Evolutionary conservation across 2,888 invertebrate genomes (phyloP).

Genomic region (Opisthograptis luteolata): DNA sequence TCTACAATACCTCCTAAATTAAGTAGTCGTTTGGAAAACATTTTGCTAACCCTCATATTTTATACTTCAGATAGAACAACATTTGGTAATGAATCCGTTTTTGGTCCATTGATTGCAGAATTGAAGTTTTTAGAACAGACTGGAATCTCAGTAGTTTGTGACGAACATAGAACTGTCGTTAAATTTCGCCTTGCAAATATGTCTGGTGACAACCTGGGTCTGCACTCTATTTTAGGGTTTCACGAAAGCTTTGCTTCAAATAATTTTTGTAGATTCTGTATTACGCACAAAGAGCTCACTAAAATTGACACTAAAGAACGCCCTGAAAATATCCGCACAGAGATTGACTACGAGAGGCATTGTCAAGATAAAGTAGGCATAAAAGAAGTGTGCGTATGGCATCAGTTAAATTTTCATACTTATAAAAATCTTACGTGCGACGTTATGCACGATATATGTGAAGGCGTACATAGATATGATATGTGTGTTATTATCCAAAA

Average conservation of each 20-base stretch:
- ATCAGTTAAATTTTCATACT: constrained; percentile 42
- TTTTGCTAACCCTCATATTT: background rate
- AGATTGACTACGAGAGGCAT: background rate
- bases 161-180: background rate
- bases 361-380: background rate
- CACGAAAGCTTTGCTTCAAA: constrained; percentile 41
- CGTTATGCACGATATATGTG: constrained; percentile 49
- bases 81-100: constrained; percentile 1
- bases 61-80: background rate
- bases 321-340: background rate
- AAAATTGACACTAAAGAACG: constrained; percentile 7
- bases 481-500: constrained; percentile 26
- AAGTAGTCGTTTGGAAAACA: constrained; percentile 2
- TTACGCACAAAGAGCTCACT: constrained; percentile 22
- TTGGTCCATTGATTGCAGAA: background rate
- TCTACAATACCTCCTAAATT: constrained; percentile 10
- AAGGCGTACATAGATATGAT: constrained; percentile 30
- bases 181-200: constrained; percentile 24
- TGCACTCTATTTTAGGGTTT: constrained; percentile 41
- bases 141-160: background rate
- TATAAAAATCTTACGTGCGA: constrained; percentile 45
- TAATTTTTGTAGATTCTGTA: constrained; percentile 46
- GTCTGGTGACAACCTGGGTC: constrained; percentile 45
- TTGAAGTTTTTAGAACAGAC: background rate
- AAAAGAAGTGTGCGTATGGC: constrained; percentile 33